Conservation (phyloP, 2,113 vertebrate species). For the Mastomys natalensis region DNA sequence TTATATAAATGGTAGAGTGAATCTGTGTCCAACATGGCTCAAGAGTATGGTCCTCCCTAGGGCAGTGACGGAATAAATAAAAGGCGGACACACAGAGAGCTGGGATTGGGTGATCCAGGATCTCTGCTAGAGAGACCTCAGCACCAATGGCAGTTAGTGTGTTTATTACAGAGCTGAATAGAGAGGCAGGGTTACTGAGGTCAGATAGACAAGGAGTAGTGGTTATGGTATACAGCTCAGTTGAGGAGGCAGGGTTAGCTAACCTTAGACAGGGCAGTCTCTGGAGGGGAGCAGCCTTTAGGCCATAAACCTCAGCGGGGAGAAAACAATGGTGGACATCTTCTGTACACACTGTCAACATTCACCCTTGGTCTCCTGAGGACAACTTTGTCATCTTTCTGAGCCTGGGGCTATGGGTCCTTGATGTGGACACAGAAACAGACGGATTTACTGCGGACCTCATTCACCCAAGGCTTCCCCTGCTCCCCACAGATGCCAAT, state of each 20-base stretch:
- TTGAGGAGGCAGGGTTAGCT: neutral
- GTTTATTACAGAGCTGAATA: neutral
- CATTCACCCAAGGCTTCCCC: neutral
- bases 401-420: neutral
- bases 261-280: neutral
- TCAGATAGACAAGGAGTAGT: too few species aligned
- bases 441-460: neutral
- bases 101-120: neutral
- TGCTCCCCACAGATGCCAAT: neutral
- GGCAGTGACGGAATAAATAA: neutral
- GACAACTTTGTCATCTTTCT: neutral
- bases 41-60: neutral
- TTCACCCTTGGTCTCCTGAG: neutral
- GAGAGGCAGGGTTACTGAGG: neutral
- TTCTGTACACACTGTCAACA: neutral
- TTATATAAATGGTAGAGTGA: neutral
- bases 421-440: neutral
- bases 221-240: neutral
- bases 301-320: neutral
- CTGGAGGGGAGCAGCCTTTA: neutral
- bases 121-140: neutral
- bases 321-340: neutral
- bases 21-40: neutral
- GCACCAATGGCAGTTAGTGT: neutral
- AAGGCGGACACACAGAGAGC: neutral